A percentile compares a stretch with the other conserved stretches of the same genome.
These are phyloP conservation scores for Pseudochirops corinnae DNA, from an alignment of 2,797 vertebrate genomes.

Conservation along the genomic window DNA sequence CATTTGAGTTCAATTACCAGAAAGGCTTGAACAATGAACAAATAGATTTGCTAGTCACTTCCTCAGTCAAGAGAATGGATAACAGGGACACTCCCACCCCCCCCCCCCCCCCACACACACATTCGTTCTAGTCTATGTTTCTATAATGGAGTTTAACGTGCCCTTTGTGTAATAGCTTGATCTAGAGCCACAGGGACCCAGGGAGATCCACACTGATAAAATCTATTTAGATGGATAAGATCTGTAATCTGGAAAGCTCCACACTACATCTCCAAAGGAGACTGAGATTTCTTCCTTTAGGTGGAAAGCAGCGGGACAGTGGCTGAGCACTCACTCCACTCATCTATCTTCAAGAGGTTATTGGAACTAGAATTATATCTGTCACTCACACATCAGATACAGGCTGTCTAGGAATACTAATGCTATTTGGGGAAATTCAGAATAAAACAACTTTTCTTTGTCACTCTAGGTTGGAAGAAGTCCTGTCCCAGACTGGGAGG, in stretches of 20 bases:
- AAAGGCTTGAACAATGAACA: constrained; percentile 13
- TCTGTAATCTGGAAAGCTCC: background rate
- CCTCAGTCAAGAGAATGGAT: background rate
- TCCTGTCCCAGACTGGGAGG: background rate
- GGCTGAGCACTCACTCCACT: background rate
- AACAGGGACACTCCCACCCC: background rate
- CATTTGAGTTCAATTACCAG: constrained; percentile 22
- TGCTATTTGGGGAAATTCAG: background rate
- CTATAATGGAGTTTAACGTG: background rate
- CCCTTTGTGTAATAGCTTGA: background rate
- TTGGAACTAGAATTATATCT: background rate
- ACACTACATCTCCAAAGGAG: background rate
- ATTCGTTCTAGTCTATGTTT: background rate
- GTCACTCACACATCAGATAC: background rate
- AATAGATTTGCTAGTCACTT: constrained; percentile 10
- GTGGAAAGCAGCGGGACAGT: background rate
- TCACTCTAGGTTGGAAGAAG: background rate
- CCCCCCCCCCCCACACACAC: background rate
- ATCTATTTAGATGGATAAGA: background rate
- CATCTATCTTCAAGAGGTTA: background rate
- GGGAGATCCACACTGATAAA: background rate
- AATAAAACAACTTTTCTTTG: background rate
- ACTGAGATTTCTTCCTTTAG: background rate
- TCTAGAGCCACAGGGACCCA: background rate
- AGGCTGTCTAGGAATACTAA: background rate